phyloP scores from a whole-genome alignment of 2,888 invertebrate genomes.

The Thymelicus sylvestris region DNA sequence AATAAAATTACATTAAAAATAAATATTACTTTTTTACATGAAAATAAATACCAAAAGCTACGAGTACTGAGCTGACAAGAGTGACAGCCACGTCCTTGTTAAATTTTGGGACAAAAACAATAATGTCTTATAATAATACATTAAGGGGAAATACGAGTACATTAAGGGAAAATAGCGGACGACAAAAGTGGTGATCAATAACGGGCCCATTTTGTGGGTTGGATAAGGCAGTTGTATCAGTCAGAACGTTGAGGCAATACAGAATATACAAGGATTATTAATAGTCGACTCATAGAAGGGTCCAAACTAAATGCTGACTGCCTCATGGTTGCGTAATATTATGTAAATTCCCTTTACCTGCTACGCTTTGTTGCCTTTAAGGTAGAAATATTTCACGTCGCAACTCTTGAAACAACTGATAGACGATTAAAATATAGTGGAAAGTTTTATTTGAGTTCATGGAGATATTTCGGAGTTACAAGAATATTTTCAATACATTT shows the following conservation, averaged over 20 bases:
- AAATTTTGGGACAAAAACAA: conserved; percentile 71
- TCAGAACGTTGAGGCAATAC: conserved; percentile 53
- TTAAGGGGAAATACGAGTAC: conserved; percentile 57
- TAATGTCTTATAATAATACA: conserved; percentile 59
- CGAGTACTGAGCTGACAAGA: no score
- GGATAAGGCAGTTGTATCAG: conserved; percentile 57
- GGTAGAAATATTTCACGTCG: conserved; percentile 38
- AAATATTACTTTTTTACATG: no score
- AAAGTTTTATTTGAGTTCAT: conserved; percentile 40
- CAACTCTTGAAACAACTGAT: conserved; percentile 36
- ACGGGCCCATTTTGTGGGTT: conserved; percentile 58
- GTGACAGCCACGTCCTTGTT: conserved; percentile 50
- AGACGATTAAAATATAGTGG: conserved; percentile 36
- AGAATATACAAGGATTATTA: conserved; percentile 62
- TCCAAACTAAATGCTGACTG: conserved; percentile 55
- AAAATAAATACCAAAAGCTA: no score
- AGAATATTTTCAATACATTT: conserved; percentile 31
- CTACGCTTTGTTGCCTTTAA: conserved; percentile 32
- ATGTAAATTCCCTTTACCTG: conserved; percentile 54
- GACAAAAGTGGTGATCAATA: conserved; percentile 77
- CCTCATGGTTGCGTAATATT: conserved; percentile 60
- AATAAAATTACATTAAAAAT: no score
- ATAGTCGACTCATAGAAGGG: conserved; percentile 66
- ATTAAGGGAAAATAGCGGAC: conserved; percentile 77
- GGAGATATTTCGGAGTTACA: conserved; percentile 24